Conservation (phyloP, 2,888 invertebrate genomes). For the Pachycephus smyrnensis region DNA sequence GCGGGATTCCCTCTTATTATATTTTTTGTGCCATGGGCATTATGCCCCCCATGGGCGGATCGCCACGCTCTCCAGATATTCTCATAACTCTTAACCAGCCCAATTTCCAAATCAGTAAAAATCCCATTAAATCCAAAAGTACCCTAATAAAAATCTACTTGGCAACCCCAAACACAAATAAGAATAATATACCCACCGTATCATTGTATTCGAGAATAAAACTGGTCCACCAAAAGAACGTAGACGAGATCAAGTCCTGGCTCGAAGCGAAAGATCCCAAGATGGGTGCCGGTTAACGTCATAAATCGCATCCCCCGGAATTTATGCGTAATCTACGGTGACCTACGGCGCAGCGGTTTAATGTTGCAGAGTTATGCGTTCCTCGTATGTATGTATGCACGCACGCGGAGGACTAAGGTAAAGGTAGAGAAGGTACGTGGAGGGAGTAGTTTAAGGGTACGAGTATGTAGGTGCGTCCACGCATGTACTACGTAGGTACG, state of each 20-base stretch:
- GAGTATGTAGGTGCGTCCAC: background rate
- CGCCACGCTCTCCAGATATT: conserved; percentile 1
- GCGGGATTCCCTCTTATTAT: conserved; percentile 38
- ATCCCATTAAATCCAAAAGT: background rate
- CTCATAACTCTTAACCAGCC: conserved; percentile 4
- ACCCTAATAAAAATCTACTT: background rate
- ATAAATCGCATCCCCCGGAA: conserved; percentile 45
- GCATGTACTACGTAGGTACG: conserved; percentile 23
- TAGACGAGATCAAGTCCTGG: conserved; percentile 69
- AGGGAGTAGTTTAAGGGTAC: background rate
- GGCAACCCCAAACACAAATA: background rate
- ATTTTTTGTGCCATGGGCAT: conserved; percentile 33
- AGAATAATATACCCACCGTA: background rate
- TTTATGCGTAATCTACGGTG: conserved; percentile 55
- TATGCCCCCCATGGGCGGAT: conserved; percentile 19
- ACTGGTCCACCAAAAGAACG: conserved; percentile 44
- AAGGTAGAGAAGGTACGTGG: background rate
- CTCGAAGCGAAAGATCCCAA: conserved; percentile 67
- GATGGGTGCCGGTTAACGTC: conserved; percentile 28
- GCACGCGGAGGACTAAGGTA: conserved; percentile 10
- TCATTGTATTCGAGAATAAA: background rate
- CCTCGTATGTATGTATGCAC: conserved; percentile 15
- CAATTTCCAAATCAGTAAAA: background rate
- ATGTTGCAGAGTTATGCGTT: conserved; percentile 48
- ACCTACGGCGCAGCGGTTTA: conserved; percentile 48